Conservation (phyloP, 2,888 invertebrate species). For the Coelopa pilipes region DNA sequence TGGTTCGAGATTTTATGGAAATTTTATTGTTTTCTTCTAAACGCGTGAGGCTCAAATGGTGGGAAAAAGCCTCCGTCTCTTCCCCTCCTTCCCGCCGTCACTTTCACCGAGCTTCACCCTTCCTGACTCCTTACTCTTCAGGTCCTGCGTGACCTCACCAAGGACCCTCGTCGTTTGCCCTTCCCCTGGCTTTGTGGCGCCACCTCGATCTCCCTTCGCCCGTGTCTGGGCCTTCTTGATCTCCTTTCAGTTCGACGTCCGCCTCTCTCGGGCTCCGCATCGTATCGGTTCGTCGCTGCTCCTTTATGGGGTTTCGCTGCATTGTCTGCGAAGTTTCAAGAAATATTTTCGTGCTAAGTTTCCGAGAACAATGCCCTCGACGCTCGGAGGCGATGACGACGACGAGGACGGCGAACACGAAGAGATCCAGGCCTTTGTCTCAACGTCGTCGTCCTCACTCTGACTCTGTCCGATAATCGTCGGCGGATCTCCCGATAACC, state of each 20-base stretch:
- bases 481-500: not conserved
- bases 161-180: not conserved
- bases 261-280: too few species aligned
- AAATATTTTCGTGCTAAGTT: conserved; percentile 23
- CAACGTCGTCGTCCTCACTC: not conserved
- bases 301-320: not conserved
- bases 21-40: too few species aligned
- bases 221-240: not conserved
- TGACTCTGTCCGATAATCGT: not conserved
- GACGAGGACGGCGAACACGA: too few species aligned
- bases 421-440: conserved; percentile 29
- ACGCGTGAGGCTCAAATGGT: too few species aligned
- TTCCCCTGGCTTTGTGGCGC: not conserved
- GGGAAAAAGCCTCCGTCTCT: too few species aligned
- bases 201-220: not conserved
- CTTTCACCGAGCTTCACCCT: too few species aligned
- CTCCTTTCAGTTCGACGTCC: not conserved
- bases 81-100: too few species aligned
- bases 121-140: too few species aligned
- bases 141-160: too few species aligned
- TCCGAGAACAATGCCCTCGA: conserved; percentile 18
- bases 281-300: not conserved
- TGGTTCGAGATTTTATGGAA: too few species aligned
- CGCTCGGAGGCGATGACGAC: not conserved
- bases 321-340: conserved; percentile 32